Evolutionary conservation across 2,113 vertebrate genomes (phyloP), one percentile per base, ranked within the genome.

Genomic region (Lutjanus erythropterus): DNA sequence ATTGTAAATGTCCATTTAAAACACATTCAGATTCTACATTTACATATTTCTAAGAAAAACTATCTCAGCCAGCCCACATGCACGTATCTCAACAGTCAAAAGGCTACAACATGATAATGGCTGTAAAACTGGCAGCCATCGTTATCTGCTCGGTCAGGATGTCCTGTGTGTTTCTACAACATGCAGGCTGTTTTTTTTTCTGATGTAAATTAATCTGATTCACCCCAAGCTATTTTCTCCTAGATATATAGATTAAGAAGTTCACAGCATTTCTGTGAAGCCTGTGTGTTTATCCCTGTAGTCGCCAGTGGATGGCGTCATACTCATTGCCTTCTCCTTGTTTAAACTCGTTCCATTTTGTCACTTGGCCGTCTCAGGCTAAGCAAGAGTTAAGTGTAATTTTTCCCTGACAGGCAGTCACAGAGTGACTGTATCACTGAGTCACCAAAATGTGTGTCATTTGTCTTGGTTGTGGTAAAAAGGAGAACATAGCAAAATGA

Each of bases 241-340:
- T 9, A 44, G 4, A 27, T 12, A 19, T 25, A 55, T n/a, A n/a
- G n/a, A n/a, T n/a, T n/a, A n/a, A n/a, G n/a, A 25, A 23, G 15
- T 59, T 21, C 2, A 11, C 8, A 21, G 6, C 11, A 33, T 75
- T 23, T 65, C 9, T 25, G 3, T 37, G 58, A 29, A 75, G 9
- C 14, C 39, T 42, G 1, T 31, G 9, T 5, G n/a, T 58, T 21
- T 50, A 1, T 85, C 29, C 60, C 18, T 55, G 37, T n/a, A 55
- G 33, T 73, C 56, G 0, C 87, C 86, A 90, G 66, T 65, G 25
- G 89, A 52, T 91, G 91, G 87, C 78, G n/a, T 75, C 76, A 66
- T 61, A 15, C 37, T 50, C 44, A 37, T 25, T 59, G 21, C 68
- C 25, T 37, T 42, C 9, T 9, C 23, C 56, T 23, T 44, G 16